A percentile compares a stretch with the other conserved stretches of the same genome.
Conservation (phyloP, 1,140 invertebrate species). For the Oedothorax gibbosus region DNA sequence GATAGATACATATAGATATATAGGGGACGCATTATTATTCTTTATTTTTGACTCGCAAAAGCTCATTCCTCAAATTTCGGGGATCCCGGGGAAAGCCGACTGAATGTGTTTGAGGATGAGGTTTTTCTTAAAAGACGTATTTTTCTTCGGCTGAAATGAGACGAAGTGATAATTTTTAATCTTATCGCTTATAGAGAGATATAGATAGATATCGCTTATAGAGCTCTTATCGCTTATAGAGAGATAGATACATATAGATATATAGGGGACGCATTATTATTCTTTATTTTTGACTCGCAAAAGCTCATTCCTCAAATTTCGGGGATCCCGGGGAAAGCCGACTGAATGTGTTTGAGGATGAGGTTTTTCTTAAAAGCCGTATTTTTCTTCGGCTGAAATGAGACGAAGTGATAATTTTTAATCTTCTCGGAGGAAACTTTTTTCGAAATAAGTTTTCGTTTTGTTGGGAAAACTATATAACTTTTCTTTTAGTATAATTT, state of each 20-base stretch:
- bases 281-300: slow-evolving; percentile 10
- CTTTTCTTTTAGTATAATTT: too few species aligned
- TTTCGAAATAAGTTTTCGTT: not conserved
- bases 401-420: slow-evolving; percentile 45
- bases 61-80: slow-evolving; percentile 51
- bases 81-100: not conserved
- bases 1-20: slow-evolving; percentile 58
- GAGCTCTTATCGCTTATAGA: not conserved
- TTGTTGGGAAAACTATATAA: too few species aligned
- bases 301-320: slow-evolving; percentile 52
- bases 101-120: slow-evolving; percentile 27
- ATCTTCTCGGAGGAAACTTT: slow-evolving; percentile 16
- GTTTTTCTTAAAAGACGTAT: slow-evolving; percentile 37
- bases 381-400: slow-evolving; percentile 41
- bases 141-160: slow-evolving; percentile 37
- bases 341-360: slow-evolving; percentile 25
- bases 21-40: slow-evolving; percentile 53
- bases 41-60: slow-evolving; percentile 50
- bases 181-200: not conserved
- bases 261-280: too few species aligned
- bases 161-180: slow-evolving; percentile 47
- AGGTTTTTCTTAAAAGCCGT: slow-evolving; percentile 34
- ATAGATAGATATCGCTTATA: not conserved
- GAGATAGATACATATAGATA: too few species aligned
- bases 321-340: slow-evolving; percentile 1